These are phyloP conservation scores for Noctua janthina DNA, from an alignment of 2,888 invertebrate species.

Conservation along the genomic window DNA sequence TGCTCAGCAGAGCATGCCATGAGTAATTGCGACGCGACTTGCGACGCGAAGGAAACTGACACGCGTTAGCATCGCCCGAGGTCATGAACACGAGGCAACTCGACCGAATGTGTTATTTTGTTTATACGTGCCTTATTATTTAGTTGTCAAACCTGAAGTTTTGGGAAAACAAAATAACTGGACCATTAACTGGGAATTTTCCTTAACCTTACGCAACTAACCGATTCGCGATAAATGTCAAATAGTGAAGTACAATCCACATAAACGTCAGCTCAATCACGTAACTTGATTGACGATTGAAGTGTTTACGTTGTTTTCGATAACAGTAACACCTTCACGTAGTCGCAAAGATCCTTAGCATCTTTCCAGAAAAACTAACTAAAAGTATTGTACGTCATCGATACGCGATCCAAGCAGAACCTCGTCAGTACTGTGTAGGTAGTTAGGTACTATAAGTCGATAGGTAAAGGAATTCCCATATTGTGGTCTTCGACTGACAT, in stretches of 20 bases:
- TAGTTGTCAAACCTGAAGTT: not conserved
- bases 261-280: conserved; percentile 17
- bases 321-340: not conserved
- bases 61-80: not conserved
- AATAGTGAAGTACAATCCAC: conserved; percentile 9
- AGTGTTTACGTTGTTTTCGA: conserved; percentile 14
- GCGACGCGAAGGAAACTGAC: not conserved
- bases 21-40: not conserved
- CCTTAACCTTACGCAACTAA: conserved; percentile 16
- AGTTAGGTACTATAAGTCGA: not conserved
- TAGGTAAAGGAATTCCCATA: conserved; percentile 7
- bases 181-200: conserved; percentile 1
- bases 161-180: not conserved
- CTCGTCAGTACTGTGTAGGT: not conserved
- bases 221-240: conserved; percentile 27
- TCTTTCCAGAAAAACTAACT: not conserved
- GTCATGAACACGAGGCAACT: conserved; percentile 1
- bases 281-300: conserved; percentile 20
- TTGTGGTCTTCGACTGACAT: conserved; percentile 9
- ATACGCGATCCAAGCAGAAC: not conserved
- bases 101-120: not conserved
- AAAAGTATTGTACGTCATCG: not conserved
- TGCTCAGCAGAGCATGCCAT: not conserved
- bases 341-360: not conserved
- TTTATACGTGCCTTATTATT: not conserved